These are phyloP conservation scores for Sphaeridia pumilis DNA, from an alignment of 2,888 invertebrate genomes.

Conservation along the genomic window DNA sequence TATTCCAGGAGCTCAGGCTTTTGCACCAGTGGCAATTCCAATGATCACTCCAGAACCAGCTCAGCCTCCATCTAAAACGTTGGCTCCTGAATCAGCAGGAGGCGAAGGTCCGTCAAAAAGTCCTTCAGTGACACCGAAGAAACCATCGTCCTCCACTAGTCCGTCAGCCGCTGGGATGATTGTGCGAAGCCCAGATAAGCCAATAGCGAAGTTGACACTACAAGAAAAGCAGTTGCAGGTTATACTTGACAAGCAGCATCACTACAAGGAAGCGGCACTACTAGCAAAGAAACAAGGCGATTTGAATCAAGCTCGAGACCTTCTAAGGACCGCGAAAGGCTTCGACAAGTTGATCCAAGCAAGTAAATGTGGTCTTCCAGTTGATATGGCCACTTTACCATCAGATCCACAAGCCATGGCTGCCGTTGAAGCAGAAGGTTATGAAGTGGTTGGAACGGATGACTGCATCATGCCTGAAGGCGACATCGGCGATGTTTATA, in stretches of 20 bases:
- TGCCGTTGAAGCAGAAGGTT: slow-evolving; percentile 42
- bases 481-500: slow-evolving; percentile 50
- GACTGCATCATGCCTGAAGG: slow-evolving; percentile 50
- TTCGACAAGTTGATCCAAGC: slow-evolving; percentile 84
- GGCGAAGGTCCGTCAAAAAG: slow-evolving; percentile 28
- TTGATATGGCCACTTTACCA: slow-evolving; percentile 58
- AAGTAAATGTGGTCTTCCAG: slow-evolving; percentile 70
- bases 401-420: slow-evolving; percentile 40
- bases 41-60: slow-evolving; percentile 19
- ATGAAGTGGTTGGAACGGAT: slow-evolving; percentile 58
- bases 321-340: slow-evolving; percentile 78
- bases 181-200: slow-evolving; percentile 24
- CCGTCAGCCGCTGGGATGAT: slow-evolving; percentile 17
- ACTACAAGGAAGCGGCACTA: slow-evolving; percentile 77
- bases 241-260: slow-evolving; percentile 63
- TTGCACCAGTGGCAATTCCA: slow-evolving; percentile 28
- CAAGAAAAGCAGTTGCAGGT: slow-evolving; percentile 65
- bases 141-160: slow-evolving; percentile 31
- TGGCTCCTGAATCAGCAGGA: slow-evolving; percentile 3
- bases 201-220: slow-evolving; percentile 25
- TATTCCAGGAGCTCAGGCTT: slow-evolving; percentile 36
- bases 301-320: slow-evolving; percentile 73
- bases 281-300: slow-evolving; percentile 73
- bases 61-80: slow-evolving; percentile 3
- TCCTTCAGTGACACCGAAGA: too few relatives aligned